Base-by-base conservation (phyloP, 2,113 vertebrate species). In the Dissostichus mawsoni region DNA sequence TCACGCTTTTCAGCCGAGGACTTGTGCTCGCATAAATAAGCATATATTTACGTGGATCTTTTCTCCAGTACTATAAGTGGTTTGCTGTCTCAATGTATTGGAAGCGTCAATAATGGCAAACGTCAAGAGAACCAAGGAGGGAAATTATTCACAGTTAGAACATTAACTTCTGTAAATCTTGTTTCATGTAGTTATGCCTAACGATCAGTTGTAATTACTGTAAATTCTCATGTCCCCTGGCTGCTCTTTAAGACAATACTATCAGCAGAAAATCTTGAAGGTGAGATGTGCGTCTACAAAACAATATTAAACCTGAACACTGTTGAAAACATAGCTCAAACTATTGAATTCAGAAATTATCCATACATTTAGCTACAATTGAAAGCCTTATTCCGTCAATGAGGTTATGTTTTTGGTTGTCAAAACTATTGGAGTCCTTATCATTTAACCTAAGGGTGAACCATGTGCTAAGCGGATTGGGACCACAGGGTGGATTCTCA, bases 251-350 rank as follows among this genome's bases (percentile, higher is more conserved):
- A 70, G 64, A 73, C 44, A 57, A 51, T n/a, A 55, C 29, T 65
- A 64, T 56, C 29, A 29, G 3, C 64, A 76, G 80, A 80, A 71
- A 78, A 74, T 62, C 73, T 63, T 68, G 62, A 80, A 56, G 76
- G 58, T 33, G 16, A 78, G 47, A 85, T 82, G 58, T 69, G 52
- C 9, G n/a, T 47, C 73, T 47, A 41, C 61, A 76, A 76, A 80
- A 83, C 76, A 81, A 79, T 76, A 83, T 84, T 81, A 78, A 41
- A 41, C 36, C 36, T 41, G 36, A 58, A 57, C 47, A 50, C 14
- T 16, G 55, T 29, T 29, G 29, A 29, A 84, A 73, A 72, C 18
- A 70, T 41, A 73, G 18, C n/a, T 67, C 14, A 14, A 10, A 23
- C 18, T 53, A 23, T 36, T 65, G 47, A 8, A 63, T 9, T 50